phyloP scores from a whole-genome alignment of 2,113 vertebrate genomes.

The Chauna torquata region DNA sequence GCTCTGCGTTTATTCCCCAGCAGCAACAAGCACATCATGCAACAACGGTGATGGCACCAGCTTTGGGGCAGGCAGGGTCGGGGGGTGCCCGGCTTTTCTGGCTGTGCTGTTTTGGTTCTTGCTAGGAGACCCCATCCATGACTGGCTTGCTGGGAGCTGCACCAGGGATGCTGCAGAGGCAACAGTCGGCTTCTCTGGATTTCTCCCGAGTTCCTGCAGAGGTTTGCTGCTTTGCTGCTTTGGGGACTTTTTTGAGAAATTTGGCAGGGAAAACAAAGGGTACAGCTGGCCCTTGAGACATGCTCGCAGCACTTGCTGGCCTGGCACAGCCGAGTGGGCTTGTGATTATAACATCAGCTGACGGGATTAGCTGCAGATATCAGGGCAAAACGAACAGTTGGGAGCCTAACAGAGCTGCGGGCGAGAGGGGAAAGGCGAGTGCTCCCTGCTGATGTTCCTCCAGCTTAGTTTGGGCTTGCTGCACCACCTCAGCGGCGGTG shows the following conservation, averaged over 20 bases:
- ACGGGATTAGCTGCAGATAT: not conserved
- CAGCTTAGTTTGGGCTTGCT: no score
- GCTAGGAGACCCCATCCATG: rapidly evolving
- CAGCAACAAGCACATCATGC: no score
- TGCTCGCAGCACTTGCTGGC: not conserved
- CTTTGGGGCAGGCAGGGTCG: not conserved
- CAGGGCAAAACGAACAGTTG: not conserved
- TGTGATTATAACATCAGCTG: not conserved
- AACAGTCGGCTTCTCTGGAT: not conserved
- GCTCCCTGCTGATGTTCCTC: no score
- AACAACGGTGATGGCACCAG: no score
- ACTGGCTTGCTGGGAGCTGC: not conserved
- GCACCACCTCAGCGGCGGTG: not conserved
- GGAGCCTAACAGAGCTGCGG: not conserved
- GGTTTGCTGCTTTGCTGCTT: not conserved
- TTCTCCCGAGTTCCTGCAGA: not conserved
- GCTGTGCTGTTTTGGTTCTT: not conserved
- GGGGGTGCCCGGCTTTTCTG: not conserved
- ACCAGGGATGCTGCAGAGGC: not conserved
- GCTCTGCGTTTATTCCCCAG: no score
- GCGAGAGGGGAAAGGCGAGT: not conserved
- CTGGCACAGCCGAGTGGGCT: not conserved
- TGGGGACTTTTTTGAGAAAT: not conserved
- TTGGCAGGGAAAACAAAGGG: not conserved
- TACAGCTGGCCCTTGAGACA: not conserved